phyloP scores from a whole-genome alignment of 2,113 vertebrate species.

The Lepus americanus region DNA sequence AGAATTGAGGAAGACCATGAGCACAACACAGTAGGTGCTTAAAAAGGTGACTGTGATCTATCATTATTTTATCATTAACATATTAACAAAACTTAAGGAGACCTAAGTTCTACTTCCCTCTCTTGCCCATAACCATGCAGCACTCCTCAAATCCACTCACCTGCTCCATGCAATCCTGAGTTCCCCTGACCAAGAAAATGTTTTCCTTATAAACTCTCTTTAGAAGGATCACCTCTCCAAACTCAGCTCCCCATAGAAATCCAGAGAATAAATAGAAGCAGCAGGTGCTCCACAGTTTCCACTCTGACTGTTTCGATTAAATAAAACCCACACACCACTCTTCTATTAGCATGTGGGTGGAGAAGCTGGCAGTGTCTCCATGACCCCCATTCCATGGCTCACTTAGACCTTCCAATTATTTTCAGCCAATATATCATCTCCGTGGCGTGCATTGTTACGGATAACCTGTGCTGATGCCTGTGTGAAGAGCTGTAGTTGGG shows the following conservation, averaged over 20 bases:
- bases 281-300: constrained; percentile 51
- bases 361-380: background rate
- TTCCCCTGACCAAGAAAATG: background rate
- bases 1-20: background rate
- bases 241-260: constrained; percentile 75
- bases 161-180: background rate
- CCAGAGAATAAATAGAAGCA: constrained; percentile 77
- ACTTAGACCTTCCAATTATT: constrained; percentile 59
- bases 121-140: background rate
- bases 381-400: constrained; percentile 52
- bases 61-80: background rate
- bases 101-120: background rate
- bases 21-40: background rate
- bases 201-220: constrained; percentile 5
- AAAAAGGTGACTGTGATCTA: background rate
- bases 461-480: background rate
- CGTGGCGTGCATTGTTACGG: constrained; percentile 23
- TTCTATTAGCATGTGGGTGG: constrained; percentile 45
- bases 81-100: background rate
- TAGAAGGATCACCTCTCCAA: constrained; percentile 43
- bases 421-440: constrained; percentile 42
- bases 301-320: constrained; percentile 72
- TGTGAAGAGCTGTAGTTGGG: background rate
- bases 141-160: background rate
- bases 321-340: constrained; percentile 52